Percentiles rank a stretch among this genome's conserved stretches.
Conservation (phyloP, 2,797 vertebrate genomes). For the Melanogrammus aeglefinus region DNA sequence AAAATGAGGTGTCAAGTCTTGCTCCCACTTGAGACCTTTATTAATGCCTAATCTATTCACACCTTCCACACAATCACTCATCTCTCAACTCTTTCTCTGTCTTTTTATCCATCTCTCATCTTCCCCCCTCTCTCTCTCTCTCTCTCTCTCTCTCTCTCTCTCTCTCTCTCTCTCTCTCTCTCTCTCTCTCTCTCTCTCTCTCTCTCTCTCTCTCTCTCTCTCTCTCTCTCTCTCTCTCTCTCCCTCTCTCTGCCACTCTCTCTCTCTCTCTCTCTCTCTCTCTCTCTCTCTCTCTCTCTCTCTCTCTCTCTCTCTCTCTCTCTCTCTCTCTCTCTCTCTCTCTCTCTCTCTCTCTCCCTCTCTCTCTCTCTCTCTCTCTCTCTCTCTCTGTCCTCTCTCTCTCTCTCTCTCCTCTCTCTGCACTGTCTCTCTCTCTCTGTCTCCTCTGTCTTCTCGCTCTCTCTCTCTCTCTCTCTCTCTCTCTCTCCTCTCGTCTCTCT, state of each 20-base stretch:
- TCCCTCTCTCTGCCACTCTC: not conserved
- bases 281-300: not conserved
- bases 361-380: not conserved
- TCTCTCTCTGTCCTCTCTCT: slow-evolving; percentile 14
- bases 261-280: not conserved
- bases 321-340: not conserved
- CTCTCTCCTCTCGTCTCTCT: no score
- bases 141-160: not conserved
- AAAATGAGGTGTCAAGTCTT: slow-evolving; percentile 69
- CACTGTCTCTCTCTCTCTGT: not conserved
- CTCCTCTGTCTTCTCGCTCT: no score
- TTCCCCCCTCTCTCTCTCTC: not conserved
- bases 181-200: not conserved
- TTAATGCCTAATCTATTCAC: slow-evolving; percentile 74
- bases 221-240: not conserved
- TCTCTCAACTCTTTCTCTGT: not conserved
- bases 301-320: not conserved
- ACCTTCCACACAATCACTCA: slow-evolving; percentile 48
- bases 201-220: not conserved
- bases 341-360: not conserved
- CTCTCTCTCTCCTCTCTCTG: not conserved
- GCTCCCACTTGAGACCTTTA: slow-evolving; percentile 61
- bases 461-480: no score
- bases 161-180: slow-evolving; percentile 10
- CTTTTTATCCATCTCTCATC: not conserved